phyloP scores from a whole-genome alignment of 1,140 invertebrate genomes.

The Drosophila equinoxialis region DNA sequence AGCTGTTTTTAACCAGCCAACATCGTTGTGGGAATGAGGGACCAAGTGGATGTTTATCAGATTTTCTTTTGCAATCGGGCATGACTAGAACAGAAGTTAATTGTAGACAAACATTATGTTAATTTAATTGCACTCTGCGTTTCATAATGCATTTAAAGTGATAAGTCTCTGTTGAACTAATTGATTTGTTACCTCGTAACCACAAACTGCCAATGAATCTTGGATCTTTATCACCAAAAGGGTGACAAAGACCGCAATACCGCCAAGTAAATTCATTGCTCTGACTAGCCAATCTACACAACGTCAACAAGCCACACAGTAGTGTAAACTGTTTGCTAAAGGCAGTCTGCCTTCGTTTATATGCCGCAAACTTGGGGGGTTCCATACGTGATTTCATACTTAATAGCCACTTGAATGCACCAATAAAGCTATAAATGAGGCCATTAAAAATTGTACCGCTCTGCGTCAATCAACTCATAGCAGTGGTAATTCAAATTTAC shows the following conservation, averaged over 20 bases:
- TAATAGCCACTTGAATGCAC: constrained; percentile 1
- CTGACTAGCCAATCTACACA: constrained; percentile 3
- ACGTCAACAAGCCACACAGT: background rate
- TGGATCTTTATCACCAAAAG: constrained; percentile 21
- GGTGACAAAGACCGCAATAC: constrained; percentile 21
- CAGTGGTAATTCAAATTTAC: background rate
- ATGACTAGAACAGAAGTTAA: constrained; percentile 83
- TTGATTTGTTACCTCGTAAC: constrained; percentile 47
- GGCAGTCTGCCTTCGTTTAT: constrained; percentile 26
- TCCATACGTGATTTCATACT: background rate
- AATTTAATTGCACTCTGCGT: no score
- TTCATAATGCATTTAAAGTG: no score
- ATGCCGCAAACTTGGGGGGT: constrained; percentile 1
- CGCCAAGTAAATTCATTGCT: constrained; percentile 18
- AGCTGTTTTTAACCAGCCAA: constrained; percentile 96
- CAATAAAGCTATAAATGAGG: background rate
- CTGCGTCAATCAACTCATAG: background rate
- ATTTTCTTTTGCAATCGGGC: constrained; percentile 84
- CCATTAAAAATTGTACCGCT: background rate
- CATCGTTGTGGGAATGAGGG: constrained; percentile 93
- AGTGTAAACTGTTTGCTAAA: background rate
- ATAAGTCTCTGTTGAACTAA: no score
- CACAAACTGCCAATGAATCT: constrained; percentile 38
- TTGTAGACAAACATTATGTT: no score
- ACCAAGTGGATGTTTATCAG: constrained; percentile 93